Evolutionary conservation across 1,140 invertebrate genomes (phyloP), one percentile per base, ranked within the genome.

Genomic region (Tetranychus urticae): DNA sequence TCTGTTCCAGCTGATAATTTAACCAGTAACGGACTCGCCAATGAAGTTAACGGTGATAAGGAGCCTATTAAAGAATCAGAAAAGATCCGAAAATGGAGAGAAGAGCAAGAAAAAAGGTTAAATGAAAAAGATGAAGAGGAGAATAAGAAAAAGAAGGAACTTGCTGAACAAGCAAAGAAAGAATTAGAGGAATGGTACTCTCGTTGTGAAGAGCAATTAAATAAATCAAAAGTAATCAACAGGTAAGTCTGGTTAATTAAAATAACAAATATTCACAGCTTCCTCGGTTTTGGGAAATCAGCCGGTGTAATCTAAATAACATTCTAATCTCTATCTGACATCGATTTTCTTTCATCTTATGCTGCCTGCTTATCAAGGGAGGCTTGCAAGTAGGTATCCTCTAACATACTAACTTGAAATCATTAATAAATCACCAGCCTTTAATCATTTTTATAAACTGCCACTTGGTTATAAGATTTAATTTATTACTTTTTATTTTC

Each of bases 141-240:
- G 72, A 88, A 91, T 68, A 81, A 78, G 59, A 88, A 88, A 69
- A 88, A 84, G 66, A 79, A 83, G 65, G 87, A 90, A 71, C 79
- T 86, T 75, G 75, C 80, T 63, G 81, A 84, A 72, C 78, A 82
- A 62, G 87, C 88, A 1, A 85, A 84, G 64, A 84, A 86, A 68
- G 89, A 94, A 75, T 73, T 96, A 37, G 87, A 91, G 70, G 90
- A 97, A 69, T 97, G 91, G 91, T 92, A 96, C 70, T 85, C 84
- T 69, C 85, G 89, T 69, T 88, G 93, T 69, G 82, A 84, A 59
- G 90, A 96, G 74, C 81, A 88, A 65, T 85, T 93, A 68, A 81
- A 84, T 60, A 93, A 93, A 75, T 92, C 88, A 23, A 88, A 89
- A 75, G 81, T 86, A 64, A 85, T 86, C 45, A 94, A 94, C 73